These are phyloP conservation scores for Zele albiditarsus DNA, from an alignment of 2,888 invertebrate species.

Conservation along the genomic window DNA sequence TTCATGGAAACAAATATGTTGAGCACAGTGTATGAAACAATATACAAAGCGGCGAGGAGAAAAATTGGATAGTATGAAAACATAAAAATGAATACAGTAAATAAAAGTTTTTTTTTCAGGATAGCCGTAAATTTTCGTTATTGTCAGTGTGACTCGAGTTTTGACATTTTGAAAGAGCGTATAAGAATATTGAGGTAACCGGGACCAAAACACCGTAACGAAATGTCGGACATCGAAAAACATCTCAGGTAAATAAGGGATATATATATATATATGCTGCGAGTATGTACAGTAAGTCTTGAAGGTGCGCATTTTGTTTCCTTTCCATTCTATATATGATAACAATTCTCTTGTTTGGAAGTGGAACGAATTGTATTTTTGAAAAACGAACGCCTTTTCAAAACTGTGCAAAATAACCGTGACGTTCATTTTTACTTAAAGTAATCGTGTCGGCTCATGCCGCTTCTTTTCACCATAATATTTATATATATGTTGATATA, in stretches of 20 bases:
- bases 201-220: slow-evolving; percentile 12
- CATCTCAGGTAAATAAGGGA: slow-evolving; percentile 46
- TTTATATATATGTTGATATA: neutral
- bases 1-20: neutral
- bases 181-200: slow-evolving; percentile 26
- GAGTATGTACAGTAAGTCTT: slow-evolving; percentile 23
- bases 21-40: neutral
- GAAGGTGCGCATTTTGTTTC: slow-evolving; percentile 35
- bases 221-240: slow-evolving; percentile 41
- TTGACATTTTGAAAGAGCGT: slow-evolving; percentile 40
- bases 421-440: slow-evolving; percentile 51
- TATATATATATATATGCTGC: slow-evolving; percentile 26
- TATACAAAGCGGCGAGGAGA: neutral
- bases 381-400: slow-evolving; percentile 62
- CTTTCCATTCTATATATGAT: slow-evolving; percentile 56
- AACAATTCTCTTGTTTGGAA: slow-evolving; percentile 55
- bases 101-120: slow-evolving; percentile 18
- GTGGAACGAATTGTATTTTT: slow-evolving; percentile 70
- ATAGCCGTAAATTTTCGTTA: slow-evolving; percentile 40
- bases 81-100: slow-evolving; percentile 28
- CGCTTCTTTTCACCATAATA: neutral
- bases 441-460: slow-evolving; percentile 51
- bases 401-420: slow-evolving; percentile 51
- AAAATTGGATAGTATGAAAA: neutral
- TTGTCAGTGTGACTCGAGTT: slow-evolving; percentile 45